These are phyloP conservation scores for Trachemys scripta DNA, from an alignment of 2,113 vertebrate species.

Conservation along the genomic window DNA sequence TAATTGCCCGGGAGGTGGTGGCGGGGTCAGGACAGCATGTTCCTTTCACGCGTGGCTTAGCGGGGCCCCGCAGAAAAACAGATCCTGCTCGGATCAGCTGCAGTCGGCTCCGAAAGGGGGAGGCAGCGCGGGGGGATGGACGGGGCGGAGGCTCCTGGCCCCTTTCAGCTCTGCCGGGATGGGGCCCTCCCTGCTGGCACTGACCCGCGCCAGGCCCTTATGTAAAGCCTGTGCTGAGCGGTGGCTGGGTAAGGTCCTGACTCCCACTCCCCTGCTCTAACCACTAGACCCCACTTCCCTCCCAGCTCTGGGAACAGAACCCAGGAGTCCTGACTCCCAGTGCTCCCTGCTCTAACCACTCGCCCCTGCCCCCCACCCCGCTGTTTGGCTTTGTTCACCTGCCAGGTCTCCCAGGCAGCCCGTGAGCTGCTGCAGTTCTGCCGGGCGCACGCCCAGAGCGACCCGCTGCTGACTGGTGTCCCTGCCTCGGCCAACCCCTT, in stretches of 20 bases:
- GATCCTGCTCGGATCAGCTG: too few species aligned
- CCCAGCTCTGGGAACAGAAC: background rate
- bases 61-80: background rate
- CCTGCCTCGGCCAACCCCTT: conserved; percentile 85
- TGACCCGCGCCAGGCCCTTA: background rate
- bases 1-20: background rate
- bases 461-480: conserved; percentile 85
- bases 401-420: conserved; percentile 85
- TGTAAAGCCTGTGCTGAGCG: rapidly evolving
- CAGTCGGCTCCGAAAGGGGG: too few species aligned
- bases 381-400: background rate
- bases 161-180: background rate
- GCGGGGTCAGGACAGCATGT: background rate
- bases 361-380: too few species aligned
- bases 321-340: background rate
- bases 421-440: conserved; percentile 85
- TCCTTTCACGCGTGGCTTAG: background rate
- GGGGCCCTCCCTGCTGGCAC: background rate
- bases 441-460: conserved; percentile 81
- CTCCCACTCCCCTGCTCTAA: too few species aligned
- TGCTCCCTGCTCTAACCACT: too few species aligned
- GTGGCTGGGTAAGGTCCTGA: too few species aligned
- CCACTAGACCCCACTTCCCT: background rate
- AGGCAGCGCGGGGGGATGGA: background rate
- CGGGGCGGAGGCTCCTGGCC: background rate